Conservation (phyloP, 2,888 invertebrate species). For the Cephus sareptanus region DNA sequence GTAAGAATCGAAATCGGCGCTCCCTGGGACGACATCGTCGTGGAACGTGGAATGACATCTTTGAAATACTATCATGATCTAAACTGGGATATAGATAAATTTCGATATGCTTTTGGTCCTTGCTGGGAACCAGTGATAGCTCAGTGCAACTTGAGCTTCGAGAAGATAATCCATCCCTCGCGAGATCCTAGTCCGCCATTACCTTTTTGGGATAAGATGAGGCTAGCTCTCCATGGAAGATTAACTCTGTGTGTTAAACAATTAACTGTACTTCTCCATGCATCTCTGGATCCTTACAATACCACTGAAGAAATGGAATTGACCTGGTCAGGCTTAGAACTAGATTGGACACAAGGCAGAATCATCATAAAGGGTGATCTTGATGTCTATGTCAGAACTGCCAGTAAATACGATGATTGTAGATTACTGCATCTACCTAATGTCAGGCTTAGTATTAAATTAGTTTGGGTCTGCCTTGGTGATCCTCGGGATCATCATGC, state of each 20-base stretch:
- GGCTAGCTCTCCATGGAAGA: constrained; percentile 92
- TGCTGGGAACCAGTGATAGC: constrained; percentile 99
- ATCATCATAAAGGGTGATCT: constrained; percentile 93
- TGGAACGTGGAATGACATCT: constrained; percentile 93
- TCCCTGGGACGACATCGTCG: constrained; percentile 84
- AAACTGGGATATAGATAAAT: constrained; percentile 90
- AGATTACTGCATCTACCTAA: constrained; percentile 91
- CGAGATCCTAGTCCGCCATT: constrained; percentile 93
- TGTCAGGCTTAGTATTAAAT: constrained; percentile 82
- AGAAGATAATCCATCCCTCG: constrained; percentile 87
- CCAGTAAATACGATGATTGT: constrained; percentile 99
- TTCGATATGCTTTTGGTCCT: constrained; percentile 95
- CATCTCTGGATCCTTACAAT: constrained; percentile 97
- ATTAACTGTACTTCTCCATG: constrained; percentile 92
- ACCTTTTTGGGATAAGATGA: constrained; percentile 97
- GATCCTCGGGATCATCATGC: constrained; percentile 97
- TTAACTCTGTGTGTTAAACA: constrained; percentile 88
- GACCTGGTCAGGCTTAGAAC: constrained; percentile 91
- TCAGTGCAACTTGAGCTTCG: constrained; percentile 88
- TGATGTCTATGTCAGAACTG: constrained; percentile 94
- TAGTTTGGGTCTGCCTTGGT: constrained; percentile 92
- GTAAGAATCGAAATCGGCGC: constrained; percentile 84
- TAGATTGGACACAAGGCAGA: constrained; percentile 97
- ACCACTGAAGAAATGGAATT: constrained; percentile 99
- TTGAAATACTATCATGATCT: constrained; percentile 98